These are phyloP conservation scores for Mactromeris polynyma DNA, from an alignment of 2,888 invertebrate species.

Conservation along the genomic window DNA sequence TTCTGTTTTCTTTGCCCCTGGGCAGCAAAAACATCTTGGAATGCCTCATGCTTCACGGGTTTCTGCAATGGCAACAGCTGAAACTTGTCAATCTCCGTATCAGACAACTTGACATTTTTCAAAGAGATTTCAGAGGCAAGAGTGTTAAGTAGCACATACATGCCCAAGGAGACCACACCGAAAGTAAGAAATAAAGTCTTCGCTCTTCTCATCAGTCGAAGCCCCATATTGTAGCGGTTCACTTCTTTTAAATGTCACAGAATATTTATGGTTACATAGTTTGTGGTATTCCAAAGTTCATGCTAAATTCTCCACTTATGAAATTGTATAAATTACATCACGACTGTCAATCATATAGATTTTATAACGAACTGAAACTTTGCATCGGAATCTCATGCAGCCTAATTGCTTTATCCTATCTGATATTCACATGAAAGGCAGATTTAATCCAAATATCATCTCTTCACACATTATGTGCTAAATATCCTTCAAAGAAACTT, in stretches of 20 bases:
- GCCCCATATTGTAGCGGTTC: constrained; percentile 19
- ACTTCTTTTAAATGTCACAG: not conserved
- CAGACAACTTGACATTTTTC: constrained; percentile 14
- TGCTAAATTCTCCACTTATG: not conserved
- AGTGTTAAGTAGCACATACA: constrained; percentile 29
- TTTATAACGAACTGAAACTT: not conserved
- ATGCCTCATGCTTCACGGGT: constrained; percentile 25
- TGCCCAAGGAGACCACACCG: constrained; percentile 23
- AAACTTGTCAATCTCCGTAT: not conserved
- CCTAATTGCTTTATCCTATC: constrained; percentile 3
- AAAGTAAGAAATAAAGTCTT: constrained; percentile 37
- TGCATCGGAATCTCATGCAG: not conserved
- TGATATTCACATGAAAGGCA: not conserved
- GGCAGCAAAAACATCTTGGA: constrained; percentile 37
- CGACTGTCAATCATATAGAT: not conserved
- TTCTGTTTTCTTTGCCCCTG: constrained; percentile 52
- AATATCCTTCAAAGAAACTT: constrained; percentile 1
- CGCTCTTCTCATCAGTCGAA: constrained; percentile 2
- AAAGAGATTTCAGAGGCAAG: constrained; percentile 18
- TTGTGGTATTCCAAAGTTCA: not conserved
- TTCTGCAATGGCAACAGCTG: not conserved
- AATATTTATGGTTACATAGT: not conserved
- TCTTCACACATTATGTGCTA: constrained; percentile 23
- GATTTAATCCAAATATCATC: constrained; percentile 22
- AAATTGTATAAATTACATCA: not conserved